Evolutionary conservation across 2,797 vertebrate genomes (phyloP), one percentile per base, ranked within the genome.

Genomic region (Sebastes diploproa): DNA sequence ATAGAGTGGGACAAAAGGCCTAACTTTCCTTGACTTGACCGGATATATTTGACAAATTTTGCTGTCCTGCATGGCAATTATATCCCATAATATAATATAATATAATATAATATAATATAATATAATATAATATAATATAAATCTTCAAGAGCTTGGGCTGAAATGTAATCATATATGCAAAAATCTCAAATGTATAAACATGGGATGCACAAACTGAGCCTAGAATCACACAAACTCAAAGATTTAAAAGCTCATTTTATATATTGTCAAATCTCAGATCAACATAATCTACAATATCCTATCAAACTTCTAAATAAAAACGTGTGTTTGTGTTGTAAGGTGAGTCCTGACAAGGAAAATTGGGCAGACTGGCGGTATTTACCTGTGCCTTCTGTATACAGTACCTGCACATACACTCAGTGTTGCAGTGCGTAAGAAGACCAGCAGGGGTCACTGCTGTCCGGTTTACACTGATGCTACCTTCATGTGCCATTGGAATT

Each of bases 361-460:
- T 18, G 6, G 5, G 22, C 46, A 62, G 16, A 1, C 18, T 59
- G 6, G 11, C 0, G 10, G 34, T 29, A 22, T 50, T 65, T 66
- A 69, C 30, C 11, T 27, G 50, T 14, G n/a, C 25, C 13, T 58
- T 14, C 2, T 55, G 32, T 16, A 23, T 10, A 38, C 36, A 38
- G 5, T 38, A 63, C 32, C 12, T 62, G 64, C 32, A 56, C 32
- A 29, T 20, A 56, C 32, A 29, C 16, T 29, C 4, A 52, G 6
- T 29, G 20, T 32, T 64, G 18, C 61, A 71, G 6, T 71, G 29
- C 80, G 30, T 30, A 50, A 60, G 84, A 14, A 72, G 46, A 87
- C 93, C 95, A 94, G 88, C 42, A 94, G 95, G 72, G 86, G 92
- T 90, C 94, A 85, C 90, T 95, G 89, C 79, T 85, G 79, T 75